Percentiles rank a stretch among this genome's conserved stretches.
These are phyloP conservation scores for Psilopsiagon aurifrons DNA, from an alignment of 2,113 vertebrate genomes.

Conservation along the genomic window DNA sequence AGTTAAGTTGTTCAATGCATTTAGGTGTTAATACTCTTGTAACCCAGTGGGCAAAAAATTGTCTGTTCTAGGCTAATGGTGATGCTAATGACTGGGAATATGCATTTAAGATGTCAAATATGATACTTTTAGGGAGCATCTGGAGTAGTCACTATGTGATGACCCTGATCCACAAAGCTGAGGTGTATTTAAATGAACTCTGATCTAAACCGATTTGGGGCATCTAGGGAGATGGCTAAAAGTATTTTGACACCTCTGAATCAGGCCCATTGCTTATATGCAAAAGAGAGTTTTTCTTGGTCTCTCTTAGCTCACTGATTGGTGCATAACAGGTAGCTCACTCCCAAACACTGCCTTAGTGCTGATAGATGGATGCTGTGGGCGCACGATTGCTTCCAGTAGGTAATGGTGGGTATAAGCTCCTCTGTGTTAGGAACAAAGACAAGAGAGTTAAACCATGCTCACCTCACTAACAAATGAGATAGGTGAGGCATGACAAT, in stretches of 20 bases:
- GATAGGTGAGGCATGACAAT: background rate
- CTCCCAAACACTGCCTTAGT: background rate
- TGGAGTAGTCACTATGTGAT: background rate
- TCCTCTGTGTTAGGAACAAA: background rate
- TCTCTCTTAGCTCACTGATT: background rate
- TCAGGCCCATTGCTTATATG: background rate
- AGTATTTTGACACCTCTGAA: background rate
- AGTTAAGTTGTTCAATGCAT: background rate
- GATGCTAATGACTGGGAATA: background rate
- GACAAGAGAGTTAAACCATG: background rate
- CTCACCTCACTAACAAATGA: background rate
- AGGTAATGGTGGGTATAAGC: background rate
- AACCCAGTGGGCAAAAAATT: background rate
- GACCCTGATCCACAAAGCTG: background rate
- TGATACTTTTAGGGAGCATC: background rate
- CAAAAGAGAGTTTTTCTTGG: background rate
- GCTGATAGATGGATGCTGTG: background rate
- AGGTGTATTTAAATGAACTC: background rate
- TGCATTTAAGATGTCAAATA: background rate
- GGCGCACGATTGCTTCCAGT: accelerated
- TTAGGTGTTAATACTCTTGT: background rate
- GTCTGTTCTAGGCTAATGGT: background rate
- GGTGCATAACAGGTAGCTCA: background rate
- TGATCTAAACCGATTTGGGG: background rate
- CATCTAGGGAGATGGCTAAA: background rate